Percentiles rank a stretch among this genome's conserved stretches.
Conservation (phyloP, 2,113 vertebrate genomes). For the Neomonachus schauinslandi region DNA sequence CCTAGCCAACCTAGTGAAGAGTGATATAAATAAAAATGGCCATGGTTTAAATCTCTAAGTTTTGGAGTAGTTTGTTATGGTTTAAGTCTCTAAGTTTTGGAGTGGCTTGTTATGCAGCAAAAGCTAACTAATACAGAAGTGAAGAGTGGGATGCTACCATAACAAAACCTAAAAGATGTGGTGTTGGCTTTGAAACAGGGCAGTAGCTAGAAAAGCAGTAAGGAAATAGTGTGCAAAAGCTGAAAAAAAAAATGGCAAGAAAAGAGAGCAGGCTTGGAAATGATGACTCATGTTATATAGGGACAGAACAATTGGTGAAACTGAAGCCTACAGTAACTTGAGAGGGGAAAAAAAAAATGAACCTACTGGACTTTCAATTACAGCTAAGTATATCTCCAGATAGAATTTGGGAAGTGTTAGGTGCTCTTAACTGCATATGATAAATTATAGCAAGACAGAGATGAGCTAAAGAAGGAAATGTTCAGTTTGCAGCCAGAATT, state of each 20-base stretch:
- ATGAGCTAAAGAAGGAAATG: not conserved
- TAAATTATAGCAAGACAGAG: not conserved
- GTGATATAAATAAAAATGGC: not conserved
- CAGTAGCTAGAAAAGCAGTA: not conserved
- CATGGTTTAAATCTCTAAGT: not conserved
- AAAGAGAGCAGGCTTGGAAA: not conserved
- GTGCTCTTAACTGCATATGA: not conserved
- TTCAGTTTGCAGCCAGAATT: slow-evolving; percentile 22
- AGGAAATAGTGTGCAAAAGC: not conserved
- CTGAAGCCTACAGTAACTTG: not conserved
- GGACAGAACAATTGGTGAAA: not conserved
- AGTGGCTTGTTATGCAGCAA: not conserved
- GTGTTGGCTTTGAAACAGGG: not conserved
- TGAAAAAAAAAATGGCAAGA: not conserved
- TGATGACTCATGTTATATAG: not conserved
- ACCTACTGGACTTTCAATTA: not conserved
- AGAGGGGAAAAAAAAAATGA: not conserved
- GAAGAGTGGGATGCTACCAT: not conserved
- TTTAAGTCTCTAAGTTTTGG: not conserved
- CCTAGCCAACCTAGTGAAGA: not conserved
- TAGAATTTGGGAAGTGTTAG: not conserved
- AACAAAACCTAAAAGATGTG: slow-evolving; percentile 17
- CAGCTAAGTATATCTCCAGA: not conserved
- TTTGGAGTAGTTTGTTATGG: not conserved
- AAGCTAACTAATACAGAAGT: slow-evolving; percentile 23